Evolutionary conservation across 2,888 invertebrate species (phyloP).

Genomic region (Mycalesis mineus): DNA sequence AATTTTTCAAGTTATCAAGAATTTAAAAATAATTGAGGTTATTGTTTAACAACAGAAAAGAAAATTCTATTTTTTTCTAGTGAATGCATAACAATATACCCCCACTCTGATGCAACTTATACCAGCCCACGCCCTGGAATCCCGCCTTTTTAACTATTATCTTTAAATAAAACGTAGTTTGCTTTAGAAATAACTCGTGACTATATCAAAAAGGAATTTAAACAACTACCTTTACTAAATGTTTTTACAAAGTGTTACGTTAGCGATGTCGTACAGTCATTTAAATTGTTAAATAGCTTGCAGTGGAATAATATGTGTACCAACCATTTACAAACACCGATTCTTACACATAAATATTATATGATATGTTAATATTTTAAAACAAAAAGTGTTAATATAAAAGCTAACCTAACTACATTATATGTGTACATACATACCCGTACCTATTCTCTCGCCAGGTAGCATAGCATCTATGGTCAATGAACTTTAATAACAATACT

Average conservation of each 20-base stretch:
- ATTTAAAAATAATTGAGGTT: no score
- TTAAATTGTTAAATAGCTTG: slow-evolving; percentile 4
- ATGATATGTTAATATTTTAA: no score
- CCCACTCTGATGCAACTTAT: no score
- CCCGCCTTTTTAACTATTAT: no score
- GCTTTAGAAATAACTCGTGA: background rate
- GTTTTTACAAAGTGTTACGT: background rate
- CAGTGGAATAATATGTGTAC: background rate
- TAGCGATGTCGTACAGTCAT: background rate
- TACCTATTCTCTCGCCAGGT: background rate
- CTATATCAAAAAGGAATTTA: background rate
- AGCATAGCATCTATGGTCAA: slow-evolving; percentile 1
- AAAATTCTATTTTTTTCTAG: no score
- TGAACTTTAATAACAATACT: background rate
- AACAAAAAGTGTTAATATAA: background rate
- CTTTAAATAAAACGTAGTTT: no score
- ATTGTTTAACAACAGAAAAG: no score
- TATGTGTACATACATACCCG: background rate
- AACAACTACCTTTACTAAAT: background rate
- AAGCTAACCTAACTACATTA: background rate
- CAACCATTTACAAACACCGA: background rate
- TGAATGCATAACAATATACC: no score
- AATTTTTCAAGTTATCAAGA: no score
- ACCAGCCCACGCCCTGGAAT: no score
- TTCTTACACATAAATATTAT: background rate